phyloP scores from a whole-genome alignment of 1,140 invertebrate genomes.

The Chionoecetes opilio region DNA sequence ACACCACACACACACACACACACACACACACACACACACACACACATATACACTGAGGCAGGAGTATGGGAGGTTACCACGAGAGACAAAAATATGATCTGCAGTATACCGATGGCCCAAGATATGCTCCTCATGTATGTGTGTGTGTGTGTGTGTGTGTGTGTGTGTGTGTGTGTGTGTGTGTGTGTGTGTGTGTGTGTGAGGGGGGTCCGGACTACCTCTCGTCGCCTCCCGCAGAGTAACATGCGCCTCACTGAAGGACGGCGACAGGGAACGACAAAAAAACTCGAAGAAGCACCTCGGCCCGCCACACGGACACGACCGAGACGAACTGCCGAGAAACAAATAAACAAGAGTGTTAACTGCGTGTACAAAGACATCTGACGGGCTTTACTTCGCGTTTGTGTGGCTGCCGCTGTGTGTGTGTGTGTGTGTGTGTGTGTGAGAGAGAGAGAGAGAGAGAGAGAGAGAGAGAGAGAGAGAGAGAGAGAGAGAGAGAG shows the following conservation, averaged over 20 bases:
- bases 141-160: no score
- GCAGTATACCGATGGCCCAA: neutral
- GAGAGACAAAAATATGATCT: constrained; percentile 14
- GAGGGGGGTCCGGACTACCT: constrained; percentile 35
- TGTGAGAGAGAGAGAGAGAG: constrained; percentile 48
- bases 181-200: neutral
- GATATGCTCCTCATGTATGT: neutral
- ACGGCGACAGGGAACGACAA: constrained; percentile 61
- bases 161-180: constrained; percentile 10
- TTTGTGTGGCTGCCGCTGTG: neutral
- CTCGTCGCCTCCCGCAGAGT: constrained; percentile 35
- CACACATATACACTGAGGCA: neutral
- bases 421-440: neutral
- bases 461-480: constrained; percentile 56
- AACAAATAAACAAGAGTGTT: constrained; percentile 71
- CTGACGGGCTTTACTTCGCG: neutral
- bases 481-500: neutral
- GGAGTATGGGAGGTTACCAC: neutral
- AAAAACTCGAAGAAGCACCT: constrained; percentile 24
- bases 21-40: neutral
- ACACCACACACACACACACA: neutral
- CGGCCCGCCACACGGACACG: constrained; percentile 49
- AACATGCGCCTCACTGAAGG: constrained; percentile 52
- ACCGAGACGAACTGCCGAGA: constrained; percentile 59
- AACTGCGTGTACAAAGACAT: constrained; percentile 27